Percentiles rank a stretch among this genome's conserved stretches.
Evolutionary conservation across 2,113 vertebrate species (phyloP).

Genomic region (Mola mola): DNA sequence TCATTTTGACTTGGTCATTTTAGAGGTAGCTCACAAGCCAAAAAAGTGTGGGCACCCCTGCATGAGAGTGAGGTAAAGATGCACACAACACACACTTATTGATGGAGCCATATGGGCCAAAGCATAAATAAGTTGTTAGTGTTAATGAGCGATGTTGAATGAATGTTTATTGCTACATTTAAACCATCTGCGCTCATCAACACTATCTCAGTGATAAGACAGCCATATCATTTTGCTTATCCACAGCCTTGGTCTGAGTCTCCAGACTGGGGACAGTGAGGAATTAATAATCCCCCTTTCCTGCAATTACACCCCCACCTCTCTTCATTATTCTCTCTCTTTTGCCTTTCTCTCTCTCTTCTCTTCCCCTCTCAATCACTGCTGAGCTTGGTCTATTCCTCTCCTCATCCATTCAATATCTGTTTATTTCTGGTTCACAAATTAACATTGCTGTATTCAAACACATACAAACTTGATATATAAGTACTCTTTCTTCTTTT

Average conservation of each 20-base stretch:
- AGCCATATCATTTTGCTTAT: constrained; percentile 81
- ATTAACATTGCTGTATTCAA: constrained; percentile 16
- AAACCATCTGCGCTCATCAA: constrained; percentile 59
- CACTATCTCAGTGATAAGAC: constrained; percentile 57
- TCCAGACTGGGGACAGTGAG: constrained; percentile 75
- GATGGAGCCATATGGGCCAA: constrained; percentile 60
- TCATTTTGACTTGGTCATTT: too few species aligned
- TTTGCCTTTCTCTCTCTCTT: constrained; percentile 18
- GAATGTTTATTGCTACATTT: constrained; percentile 50
- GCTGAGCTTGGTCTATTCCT: constrained; percentile 45
- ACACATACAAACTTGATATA: constrained; percentile 16
- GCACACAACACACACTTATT: constrained; percentile 5
- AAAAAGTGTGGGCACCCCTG: too few species aligned
- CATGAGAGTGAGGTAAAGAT: constrained; percentile 29
- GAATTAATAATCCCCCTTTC: constrained; percentile 79
- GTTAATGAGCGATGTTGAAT: constrained; percentile 69
- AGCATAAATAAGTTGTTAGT: constrained; percentile 55
- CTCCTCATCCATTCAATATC: constrained; percentile 22
- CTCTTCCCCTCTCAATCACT: constrained; percentile 50
- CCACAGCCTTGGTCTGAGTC: constrained; percentile 72
- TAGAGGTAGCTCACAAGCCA: too few species aligned
- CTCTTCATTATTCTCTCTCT: constrained; percentile 44
- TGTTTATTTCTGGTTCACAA: constrained; percentile 36
- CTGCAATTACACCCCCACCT: constrained; percentile 74
- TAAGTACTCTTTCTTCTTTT: constrained; percentile 26